Evolutionary conservation across 2,797 vertebrate species (phyloP), one percentile per base, ranked within the genome.

Genomic region (Sorex maritimensis): DNA sequence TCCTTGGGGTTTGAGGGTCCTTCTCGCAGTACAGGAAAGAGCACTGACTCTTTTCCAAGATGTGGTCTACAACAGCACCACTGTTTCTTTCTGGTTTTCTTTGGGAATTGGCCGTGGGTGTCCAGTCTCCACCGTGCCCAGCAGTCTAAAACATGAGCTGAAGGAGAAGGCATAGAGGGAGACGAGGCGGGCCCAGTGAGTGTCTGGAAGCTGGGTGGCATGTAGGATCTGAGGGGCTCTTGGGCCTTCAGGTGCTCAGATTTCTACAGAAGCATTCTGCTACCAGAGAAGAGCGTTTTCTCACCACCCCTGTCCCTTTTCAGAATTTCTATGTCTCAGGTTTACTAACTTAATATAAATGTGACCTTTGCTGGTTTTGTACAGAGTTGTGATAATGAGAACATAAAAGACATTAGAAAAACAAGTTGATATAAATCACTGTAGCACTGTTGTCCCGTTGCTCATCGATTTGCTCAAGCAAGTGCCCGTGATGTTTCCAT

Each of bases 321-420:
- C 26, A 67, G 63, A 90, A 67, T 84, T 65, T 34, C 55, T 86
- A 71, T 55, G 21, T 24, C 21, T 84, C 7, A 19, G 55, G 80
- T 72, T 58, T 85, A 26, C 84, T n/a, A 77, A 34, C 21, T n/a
- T 61, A 61, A 77, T 68, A 74, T 73, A 86, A 68, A 23, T 81
- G 10, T 69, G 65, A 63, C 15, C 67, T 79, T 49, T 23, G 28
- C 26, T 30, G 52, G n/a, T 79, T 58, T 82, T 34, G 72, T 78
- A 67, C 19, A 85, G 4, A 52, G 10, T 11, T 52, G 49, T 52
- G 49, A 52, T 52, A 52, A 52, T 14, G 10, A 14, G 13, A 52
- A 52, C 49, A 52, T 52, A 11, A 52, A 52, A 52, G 49, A 52
- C 49, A 52, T 52, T 11, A 52, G 49, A 52, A 52, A 52, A 52